phyloP scores from a whole-genome alignment of 2,113 vertebrate genomes.

The Grus americana region DNA sequence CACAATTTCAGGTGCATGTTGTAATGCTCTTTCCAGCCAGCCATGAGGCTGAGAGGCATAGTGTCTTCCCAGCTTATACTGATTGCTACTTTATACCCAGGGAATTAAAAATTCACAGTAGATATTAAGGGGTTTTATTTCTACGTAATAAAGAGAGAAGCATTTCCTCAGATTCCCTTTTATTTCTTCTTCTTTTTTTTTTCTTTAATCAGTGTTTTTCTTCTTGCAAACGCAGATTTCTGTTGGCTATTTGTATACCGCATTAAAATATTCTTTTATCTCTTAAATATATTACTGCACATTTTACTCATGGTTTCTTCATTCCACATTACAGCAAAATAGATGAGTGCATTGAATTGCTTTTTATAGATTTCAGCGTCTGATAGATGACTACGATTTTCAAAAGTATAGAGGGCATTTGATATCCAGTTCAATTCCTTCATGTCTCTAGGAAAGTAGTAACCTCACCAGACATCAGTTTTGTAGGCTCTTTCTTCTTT shows the following conservation, averaged over 20 bases:
- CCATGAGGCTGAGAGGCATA: background rate
- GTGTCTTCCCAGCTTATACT: background rate
- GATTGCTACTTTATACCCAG: background rate
- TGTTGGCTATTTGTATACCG: background rate
- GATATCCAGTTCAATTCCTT: background rate
- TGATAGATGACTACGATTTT: background rate
- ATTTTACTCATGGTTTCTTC: background rate
- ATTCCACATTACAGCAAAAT: background rate
- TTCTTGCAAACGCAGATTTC: background rate
- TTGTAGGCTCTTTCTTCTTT: background rate
- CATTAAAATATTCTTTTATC: background rate
- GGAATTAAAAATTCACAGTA: background rate
- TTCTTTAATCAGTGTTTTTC: background rate
- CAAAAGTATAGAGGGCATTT: background rate
- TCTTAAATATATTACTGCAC: background rate
- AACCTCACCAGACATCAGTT: background rate
- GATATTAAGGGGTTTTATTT: background rate
- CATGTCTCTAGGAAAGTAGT: background rate
- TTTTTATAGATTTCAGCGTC: background rate
- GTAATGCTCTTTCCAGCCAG: background rate
- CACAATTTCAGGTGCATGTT: background rate
- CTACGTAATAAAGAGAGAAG: background rate
- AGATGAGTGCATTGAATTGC: background rate
- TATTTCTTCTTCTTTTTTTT: background rate
- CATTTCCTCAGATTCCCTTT: background rate